phyloP scores from a whole-genome alignment of 2,797 vertebrate species.

The Rhabdophis nuchalis region DNA sequence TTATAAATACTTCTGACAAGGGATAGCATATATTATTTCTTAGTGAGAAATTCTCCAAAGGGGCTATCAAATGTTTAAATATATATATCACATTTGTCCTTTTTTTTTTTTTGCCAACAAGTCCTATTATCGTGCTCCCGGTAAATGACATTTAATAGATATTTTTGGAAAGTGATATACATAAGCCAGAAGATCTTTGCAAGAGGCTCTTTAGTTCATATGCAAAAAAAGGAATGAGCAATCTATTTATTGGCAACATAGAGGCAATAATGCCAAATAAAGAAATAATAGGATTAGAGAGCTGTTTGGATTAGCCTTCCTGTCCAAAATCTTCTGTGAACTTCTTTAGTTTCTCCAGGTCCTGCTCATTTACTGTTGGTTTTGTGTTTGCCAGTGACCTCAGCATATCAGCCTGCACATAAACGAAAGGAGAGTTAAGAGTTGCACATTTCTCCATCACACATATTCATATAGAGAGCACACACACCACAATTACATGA shows the following conservation, averaged over 20 bases:
- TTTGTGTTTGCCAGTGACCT: conserved; percentile 84
- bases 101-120: conserved; percentile 31
- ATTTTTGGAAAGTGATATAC: conserved; percentile 62
- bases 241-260: conserved; percentile 62
- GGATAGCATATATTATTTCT: conserved; percentile 27
- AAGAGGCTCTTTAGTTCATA: conserved; percentile 52
- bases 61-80: conserved; percentile 43
- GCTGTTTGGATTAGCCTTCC: conserved; percentile 87
- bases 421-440: not conserved
- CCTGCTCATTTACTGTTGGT: conserved; percentile 95
- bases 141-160: conserved; percentile 59
- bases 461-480: not conserved
- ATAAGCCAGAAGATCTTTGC: conserved; percentile 56
- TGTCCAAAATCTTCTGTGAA: conserved; percentile 99
- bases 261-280: conserved; percentile 59
- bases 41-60: conserved; percentile 28
- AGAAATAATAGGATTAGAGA: conserved; percentile 22
- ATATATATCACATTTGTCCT: conserved; percentile 28
- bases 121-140: conserved; percentile 46
- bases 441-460: not conserved
- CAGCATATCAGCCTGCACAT: conserved; percentile 84
- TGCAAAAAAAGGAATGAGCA: conserved; percentile 50
- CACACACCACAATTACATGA: not conserved
- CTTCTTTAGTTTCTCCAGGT: conserved; percentile 92
- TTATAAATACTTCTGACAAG: conserved; percentile 49